Evolutionary conservation across 2,113 vertebrate species (phyloP).

Genomic region (Tylochromis polylepis): DNA sequence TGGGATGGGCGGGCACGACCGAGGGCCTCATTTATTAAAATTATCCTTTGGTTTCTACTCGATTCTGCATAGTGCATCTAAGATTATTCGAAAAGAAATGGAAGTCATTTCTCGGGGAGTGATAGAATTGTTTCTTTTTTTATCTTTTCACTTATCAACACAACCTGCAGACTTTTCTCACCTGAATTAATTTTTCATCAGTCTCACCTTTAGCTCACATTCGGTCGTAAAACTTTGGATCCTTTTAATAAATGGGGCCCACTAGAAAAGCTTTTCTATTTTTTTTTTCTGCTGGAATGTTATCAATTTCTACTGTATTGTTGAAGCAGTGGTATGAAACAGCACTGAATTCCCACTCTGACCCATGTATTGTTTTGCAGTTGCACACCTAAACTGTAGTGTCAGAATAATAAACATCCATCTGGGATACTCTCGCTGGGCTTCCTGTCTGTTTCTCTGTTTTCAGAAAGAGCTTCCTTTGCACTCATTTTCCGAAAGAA

Average conservation of each 20-base stretch:
- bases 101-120: not conserved
- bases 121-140: not conserved
- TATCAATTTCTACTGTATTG: constrained; percentile 22
- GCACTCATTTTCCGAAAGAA: not conserved
- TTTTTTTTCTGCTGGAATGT: constrained; percentile 41
- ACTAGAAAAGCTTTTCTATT: not conserved
- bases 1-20: not conserved
- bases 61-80: not conserved
- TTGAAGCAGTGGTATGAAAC: not conserved
- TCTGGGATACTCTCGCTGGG: constrained; percentile 26
- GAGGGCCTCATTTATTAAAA: constrained; percentile 21
- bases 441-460: not conserved
- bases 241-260: constrained; percentile 20
- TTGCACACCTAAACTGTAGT: constrained; percentile 45
- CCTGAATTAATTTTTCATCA: not conserved
- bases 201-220: not conserved
- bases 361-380: constrained; percentile 56
- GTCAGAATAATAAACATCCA: constrained; percentile 48
- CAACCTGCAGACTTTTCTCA: not conserved
- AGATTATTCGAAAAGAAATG: not conserved
- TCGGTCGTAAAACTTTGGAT: not conserved
- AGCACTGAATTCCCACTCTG: constrained; percentile 31
- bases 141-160: not conserved
- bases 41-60: not conserved
- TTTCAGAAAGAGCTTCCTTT: not conserved